Evolutionary conservation across 2,888 invertebrate genomes (phyloP).

Genomic region (Caenorhabditis auriculariae): DNA sequence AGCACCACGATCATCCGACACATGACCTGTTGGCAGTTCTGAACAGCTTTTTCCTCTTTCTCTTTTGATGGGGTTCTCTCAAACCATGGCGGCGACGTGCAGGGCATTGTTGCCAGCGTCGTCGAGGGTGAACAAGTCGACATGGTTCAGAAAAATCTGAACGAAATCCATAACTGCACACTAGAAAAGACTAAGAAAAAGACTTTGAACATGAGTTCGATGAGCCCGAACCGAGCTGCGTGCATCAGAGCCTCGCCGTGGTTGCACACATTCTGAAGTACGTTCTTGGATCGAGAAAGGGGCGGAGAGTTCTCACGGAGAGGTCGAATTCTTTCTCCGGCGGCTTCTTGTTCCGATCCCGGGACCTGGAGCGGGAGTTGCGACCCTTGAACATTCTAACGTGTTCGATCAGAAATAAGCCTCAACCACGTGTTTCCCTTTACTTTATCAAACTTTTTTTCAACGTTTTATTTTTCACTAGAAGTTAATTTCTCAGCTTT

Average conservation of each 20-base stretch:
- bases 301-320: too few species aligned
- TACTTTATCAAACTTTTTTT: too few species aligned
- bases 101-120: slow-evolving; percentile 36
- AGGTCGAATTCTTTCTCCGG: too few species aligned
- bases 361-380: too few species aligned
- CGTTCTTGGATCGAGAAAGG: too few species aligned
- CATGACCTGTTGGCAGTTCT: slow-evolving; percentile 23
- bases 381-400: too few species aligned
- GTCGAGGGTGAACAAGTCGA: slow-evolving; percentile 25
- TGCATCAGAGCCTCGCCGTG: slow-evolving; percentile 31
- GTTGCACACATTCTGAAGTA: slow-evolving; percentile 28
- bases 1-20: slow-evolving; percentile 34
- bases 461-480: too few species aligned
- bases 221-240: slow-evolving; percentile 26
- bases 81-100: slow-evolving; percentile 32
- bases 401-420: too few species aligned
- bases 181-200: neutral
- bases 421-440: too few species aligned
- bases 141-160: slow-evolving; percentile 21
- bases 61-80: neutral
- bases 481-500: too few species aligned
- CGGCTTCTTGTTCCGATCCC: too few species aligned
- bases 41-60: neutral
- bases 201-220: slow-evolving; percentile 25
- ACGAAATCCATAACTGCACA: slow-evolving; percentile 1